Evolutionary conservation across 2,113 vertebrate genomes (phyloP).

Genomic region (Dipodomys stephensi): DNA sequence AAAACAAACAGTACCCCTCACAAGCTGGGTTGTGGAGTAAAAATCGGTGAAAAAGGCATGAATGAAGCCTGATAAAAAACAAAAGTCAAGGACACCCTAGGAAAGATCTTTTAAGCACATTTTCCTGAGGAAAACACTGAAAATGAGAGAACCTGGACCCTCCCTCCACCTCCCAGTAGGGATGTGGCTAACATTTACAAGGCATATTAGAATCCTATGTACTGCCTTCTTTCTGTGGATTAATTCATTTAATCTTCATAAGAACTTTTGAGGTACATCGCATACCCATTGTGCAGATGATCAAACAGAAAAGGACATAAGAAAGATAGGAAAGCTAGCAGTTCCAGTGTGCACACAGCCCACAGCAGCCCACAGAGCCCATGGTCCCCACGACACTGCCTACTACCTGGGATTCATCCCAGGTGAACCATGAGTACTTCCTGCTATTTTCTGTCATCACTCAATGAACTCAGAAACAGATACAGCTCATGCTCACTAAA

Average conservation of each 20-base stretch:
- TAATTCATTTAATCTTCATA: background rate
- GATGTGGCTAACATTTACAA: background rate
- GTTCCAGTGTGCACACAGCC: background rate
- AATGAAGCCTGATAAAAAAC: background rate
- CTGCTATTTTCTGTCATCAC: background rate
- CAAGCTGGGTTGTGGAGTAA: background rate
- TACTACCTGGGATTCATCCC: accelerated
- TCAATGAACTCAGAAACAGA: background rate
- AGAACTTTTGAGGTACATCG: background rate
- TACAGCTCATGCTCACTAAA: background rate
- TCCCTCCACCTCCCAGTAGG: background rate
- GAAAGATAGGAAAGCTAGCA: background rate
- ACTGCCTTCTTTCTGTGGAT: background rate
- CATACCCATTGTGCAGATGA: background rate
- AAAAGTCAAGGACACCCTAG: background rate
- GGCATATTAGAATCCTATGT: background rate
- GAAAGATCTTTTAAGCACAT: background rate
- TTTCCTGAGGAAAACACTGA: conserved; percentile 35
- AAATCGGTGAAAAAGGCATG: background rate
- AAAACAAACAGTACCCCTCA: too few species aligned
- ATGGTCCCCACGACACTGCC: background rate
- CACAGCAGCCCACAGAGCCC: background rate
- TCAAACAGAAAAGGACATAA: background rate
- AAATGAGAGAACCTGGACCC: background rate
- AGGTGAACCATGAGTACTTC: too few species aligned